Evolutionary conservation across 1,140 invertebrate species (phyloP).

Genomic region (Medauroidea extradentata): DNA sequence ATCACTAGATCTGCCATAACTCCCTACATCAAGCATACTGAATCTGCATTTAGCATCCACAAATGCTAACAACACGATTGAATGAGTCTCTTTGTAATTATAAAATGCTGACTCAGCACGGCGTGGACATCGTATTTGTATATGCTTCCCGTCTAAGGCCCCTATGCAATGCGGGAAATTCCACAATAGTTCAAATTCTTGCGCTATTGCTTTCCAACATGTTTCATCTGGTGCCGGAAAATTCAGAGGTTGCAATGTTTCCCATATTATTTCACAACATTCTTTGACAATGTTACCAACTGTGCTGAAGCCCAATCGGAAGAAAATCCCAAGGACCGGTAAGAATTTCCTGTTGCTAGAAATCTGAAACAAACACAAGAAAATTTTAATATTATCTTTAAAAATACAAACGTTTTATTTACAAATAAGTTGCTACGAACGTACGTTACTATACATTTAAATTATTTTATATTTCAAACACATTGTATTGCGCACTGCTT

Average conservation of each 20-base stretch:
- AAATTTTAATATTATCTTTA: no score
- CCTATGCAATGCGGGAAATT: slow-evolving; percentile 40
- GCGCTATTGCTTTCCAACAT: slow-evolving; percentile 10
- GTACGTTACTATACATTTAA: no score
- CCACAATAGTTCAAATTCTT: slow-evolving; percentile 30
- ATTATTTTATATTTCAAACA: no score
- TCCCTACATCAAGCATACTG: slow-evolving; percentile 40
- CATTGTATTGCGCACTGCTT: no score
- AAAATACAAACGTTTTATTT: no score
- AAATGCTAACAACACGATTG: slow-evolving; percentile 40
- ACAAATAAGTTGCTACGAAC: no score
- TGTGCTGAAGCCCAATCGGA: slow-evolving; percentile 29
- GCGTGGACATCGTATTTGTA: slow-evolving; percentile 36
- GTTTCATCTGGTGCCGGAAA: slow-evolving; percentile 19
- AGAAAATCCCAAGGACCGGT: slow-evolving; percentile 26
- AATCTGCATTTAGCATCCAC: slow-evolving; percentile 44
- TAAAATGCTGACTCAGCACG: slow-evolving; percentile 38
- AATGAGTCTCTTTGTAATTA: slow-evolving; percentile 43
- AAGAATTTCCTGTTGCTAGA: slow-evolving; percentile 9
- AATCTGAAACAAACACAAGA: slow-evolving; percentile 7
- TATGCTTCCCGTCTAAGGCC: slow-evolving; percentile 45
- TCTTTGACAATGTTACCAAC: slow-evolving; percentile 30
- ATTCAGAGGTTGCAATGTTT: slow-evolving; percentile 24
- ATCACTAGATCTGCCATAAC: slow-evolving; percentile 33
- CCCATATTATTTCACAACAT: slow-evolving; percentile 33